A percentile compares a stretch with the other conserved stretches of the same genome.
Evolutionary conservation across 1,140 invertebrate genomes (phyloP).

Genomic region (Frieseomelitta varia): DNA sequence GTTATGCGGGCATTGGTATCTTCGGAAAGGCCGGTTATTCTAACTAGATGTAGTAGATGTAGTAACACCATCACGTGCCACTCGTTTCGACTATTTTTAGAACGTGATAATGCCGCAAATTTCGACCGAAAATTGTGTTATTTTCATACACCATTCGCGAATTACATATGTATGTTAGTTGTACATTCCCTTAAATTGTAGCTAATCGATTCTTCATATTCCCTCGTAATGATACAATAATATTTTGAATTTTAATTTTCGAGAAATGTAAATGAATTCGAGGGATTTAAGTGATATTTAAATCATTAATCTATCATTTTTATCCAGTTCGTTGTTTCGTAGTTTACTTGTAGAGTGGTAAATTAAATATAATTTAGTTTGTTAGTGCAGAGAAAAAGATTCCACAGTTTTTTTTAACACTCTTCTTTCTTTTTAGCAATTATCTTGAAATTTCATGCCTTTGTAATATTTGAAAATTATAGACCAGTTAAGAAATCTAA

Average conservation of each 20-base stretch:
- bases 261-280: background rate
- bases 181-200: constrained; percentile 9
- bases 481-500: too few species aligned
- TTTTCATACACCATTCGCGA: constrained; percentile 18
- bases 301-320: too few species aligned
- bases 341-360: background rate
- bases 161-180: background rate
- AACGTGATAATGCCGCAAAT: constrained; percentile 20
- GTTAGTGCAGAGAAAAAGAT: too few species aligned
- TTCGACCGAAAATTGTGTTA: background rate
- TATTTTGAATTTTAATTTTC: background rate
- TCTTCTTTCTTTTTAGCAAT: too few species aligned
- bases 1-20: constrained; percentile 47
- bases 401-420: too few species aligned
- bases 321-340: too few species aligned
- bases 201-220: background rate
- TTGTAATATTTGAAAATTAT: too few species aligned
- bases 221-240: background rate
- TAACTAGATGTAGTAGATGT: constrained; percentile 46
- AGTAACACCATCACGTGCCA: constrained; percentile 35
- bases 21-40: constrained; percentile 42
- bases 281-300: background rate
- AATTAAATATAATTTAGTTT: too few species aligned
- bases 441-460: too few species aligned
- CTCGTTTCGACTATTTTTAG: background rate